Conservation (phyloP, 2,113 vertebrate genomes). For the Lethenteron reissneri region DNA sequence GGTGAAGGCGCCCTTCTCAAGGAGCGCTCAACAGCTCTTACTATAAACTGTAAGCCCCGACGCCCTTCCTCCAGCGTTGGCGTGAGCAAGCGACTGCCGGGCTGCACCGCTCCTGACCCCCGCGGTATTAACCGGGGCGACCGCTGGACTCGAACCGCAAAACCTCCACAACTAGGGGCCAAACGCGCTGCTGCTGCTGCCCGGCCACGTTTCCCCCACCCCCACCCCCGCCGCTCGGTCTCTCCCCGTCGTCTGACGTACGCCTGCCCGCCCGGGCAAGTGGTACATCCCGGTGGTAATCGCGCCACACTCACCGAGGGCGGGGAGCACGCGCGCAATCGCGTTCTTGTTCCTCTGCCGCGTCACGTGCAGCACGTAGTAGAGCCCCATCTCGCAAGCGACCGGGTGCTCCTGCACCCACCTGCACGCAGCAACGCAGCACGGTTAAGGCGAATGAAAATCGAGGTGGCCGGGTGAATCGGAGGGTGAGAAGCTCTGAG, state of each 20-base stretch:
- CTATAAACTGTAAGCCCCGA: no score
- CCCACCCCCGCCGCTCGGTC: background rate
- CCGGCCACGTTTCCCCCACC: background rate
- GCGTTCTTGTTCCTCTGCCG: conserved; percentile 86
- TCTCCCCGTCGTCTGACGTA: background rate
- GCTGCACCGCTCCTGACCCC: no score
- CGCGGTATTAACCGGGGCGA: background rate
- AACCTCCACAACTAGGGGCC: background rate
- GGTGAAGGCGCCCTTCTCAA: no score
- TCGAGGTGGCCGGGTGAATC: background rate
- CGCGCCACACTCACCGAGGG: conserved; percentile 34
- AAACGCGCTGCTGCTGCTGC: background rate
- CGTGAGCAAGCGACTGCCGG: background rate
- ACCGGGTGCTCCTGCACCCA: conserved; percentile 72
- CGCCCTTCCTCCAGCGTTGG: no score
- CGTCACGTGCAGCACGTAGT: conserved; percentile 72
- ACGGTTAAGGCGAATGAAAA: background rate
- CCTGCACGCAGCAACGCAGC: conserved; percentile 18
- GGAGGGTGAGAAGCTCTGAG: no score
- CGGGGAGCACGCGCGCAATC: conserved; percentile 55
- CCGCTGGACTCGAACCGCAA: background rate
- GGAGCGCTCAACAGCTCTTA: no score
- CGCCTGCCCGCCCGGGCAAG: background rate
- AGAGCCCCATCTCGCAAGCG: conserved; percentile 81
- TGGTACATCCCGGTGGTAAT: background rate